phyloP scores from a whole-genome alignment of 2,113 vertebrate genomes.

The Cryptomyrus ogoouensis region DNA sequence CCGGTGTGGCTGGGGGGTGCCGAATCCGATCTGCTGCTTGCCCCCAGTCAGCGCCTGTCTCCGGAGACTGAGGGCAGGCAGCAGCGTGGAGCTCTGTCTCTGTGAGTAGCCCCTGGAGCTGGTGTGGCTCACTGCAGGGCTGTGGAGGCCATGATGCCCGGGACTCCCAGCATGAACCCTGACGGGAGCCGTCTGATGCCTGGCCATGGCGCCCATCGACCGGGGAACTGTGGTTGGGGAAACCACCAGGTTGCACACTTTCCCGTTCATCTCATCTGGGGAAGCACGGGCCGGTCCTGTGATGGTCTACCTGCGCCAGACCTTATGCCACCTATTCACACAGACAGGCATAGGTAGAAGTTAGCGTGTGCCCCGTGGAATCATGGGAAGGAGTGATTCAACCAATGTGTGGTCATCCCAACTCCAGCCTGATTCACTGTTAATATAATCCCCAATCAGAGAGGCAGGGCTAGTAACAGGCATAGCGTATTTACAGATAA shows the following conservation, averaged over 20 bases:
- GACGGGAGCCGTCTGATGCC: slow-evolving; percentile 53
- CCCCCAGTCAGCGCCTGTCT: slow-evolving; percentile 55
- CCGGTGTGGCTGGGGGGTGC: slow-evolving; percentile 18
- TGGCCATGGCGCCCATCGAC: slow-evolving; percentile 48
- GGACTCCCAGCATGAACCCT: slow-evolving; percentile 44
- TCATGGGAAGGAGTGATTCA: not conserved
- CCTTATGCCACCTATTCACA: not conserved
- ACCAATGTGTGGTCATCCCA: not conserved
- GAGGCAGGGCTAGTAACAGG: not conserved
- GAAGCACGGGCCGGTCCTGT: not conserved
- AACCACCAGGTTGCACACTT: slow-evolving; percentile 60
- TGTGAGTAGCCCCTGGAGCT: slow-evolving; percentile 27
- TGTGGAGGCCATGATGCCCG: slow-evolving; percentile 22
- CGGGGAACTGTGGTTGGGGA: slow-evolving; percentile 51
- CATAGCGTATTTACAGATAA: not conserved
- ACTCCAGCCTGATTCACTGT: not conserved
- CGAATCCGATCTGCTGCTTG: slow-evolving; percentile 38
- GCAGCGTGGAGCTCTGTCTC: slow-evolving; percentile 31
- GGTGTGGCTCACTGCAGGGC: slow-evolving; percentile 24
- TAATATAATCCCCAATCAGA: not conserved
- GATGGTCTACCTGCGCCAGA: not conserved
- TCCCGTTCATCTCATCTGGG: slow-evolving; percentile 53
- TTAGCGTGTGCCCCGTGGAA: not conserved
- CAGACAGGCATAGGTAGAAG: not conserved
- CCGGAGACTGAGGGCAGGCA: slow-evolving; percentile 54